phyloP scores from a whole-genome alignment of 2,888 invertebrate genomes.

The Lithophane leautieri region DNA sequence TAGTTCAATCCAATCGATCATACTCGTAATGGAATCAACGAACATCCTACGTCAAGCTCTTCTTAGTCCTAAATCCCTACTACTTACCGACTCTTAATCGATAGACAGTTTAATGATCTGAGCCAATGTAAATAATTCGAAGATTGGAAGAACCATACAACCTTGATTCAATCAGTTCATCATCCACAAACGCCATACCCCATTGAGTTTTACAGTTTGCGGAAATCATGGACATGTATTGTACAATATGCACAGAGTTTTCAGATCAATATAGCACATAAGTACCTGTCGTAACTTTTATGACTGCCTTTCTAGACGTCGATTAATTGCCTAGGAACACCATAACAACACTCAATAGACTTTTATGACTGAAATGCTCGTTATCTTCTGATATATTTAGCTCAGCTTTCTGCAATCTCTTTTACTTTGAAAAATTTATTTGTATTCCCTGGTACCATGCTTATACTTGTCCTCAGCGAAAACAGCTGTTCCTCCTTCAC shows the following conservation, averaged over 20 bases:
- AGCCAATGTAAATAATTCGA: background rate
- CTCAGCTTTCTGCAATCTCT: background rate
- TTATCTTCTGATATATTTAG: conserved; percentile 1
- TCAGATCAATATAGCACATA: conserved; percentile 30
- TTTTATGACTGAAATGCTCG: conserved; percentile 14
- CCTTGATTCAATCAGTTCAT: conserved; percentile 18
- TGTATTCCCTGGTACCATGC: too few species aligned
- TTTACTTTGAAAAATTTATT: background rate
- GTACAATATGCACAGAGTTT: conserved; percentile 4
- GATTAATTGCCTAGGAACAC: conserved; percentile 21
- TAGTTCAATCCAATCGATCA: conserved; percentile 16
- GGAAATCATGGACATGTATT: conserved; percentile 26
- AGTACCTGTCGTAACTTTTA: conserved; percentile 33
- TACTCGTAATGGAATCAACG: conserved; percentile 5
- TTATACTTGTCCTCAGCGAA: too few species aligned
- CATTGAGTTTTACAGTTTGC: conserved; percentile 27
- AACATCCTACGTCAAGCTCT: background rate
- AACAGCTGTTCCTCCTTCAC: too few species aligned
- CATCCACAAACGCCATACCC: background rate
- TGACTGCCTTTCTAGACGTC: conserved; percentile 11
- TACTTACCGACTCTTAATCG: background rate
- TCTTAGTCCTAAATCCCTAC: conserved; percentile 4
- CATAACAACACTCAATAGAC: conserved; percentile 14
- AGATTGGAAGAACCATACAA: background rate
- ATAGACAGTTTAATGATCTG: too few species aligned